These are phyloP conservation scores for Festucalex cinctus DNA, from an alignment of 2,113 vertebrate genomes.

Conservation along the genomic window DNA sequence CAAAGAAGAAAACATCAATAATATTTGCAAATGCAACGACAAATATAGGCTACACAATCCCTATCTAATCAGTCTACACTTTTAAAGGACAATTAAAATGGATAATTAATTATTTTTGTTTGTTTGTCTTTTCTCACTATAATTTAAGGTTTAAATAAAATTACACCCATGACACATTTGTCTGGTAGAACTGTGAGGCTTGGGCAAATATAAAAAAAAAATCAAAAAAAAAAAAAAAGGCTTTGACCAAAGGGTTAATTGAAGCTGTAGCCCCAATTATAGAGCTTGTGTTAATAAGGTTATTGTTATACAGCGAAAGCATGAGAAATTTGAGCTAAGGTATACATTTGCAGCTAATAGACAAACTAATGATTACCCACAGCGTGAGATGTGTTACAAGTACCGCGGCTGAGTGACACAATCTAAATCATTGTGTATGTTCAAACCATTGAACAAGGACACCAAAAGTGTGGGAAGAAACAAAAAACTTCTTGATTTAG, in stretches of 20 bases:
- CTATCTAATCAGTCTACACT: no score
- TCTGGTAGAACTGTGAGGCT: background rate
- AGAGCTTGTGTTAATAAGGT: background rate
- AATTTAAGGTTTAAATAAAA: background rate
- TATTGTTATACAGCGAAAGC: background rate
- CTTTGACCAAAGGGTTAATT: constrained; percentile 1
- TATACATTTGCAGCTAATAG: background rate
- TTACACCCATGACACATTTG: background rate
- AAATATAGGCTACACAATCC: no score
- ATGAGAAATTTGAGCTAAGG: background rate
- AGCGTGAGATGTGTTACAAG: background rate
- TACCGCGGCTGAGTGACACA: constrained; percentile 14
- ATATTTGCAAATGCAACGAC: no score
- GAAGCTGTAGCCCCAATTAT: constrained; percentile 7
- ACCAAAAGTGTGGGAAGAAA: constrained; percentile 14
- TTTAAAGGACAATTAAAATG: background rate
- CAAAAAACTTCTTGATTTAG: constrained; percentile 29
- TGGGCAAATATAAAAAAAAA: background rate
- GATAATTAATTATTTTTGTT: background rate
- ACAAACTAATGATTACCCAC: background rate
- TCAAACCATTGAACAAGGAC: constrained; percentile 20
- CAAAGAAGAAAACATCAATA: no score
- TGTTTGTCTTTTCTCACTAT: background rate
- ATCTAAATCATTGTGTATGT: constrained; percentile 32
- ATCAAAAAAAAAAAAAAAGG: constrained; percentile 3